Conservation (phyloP, 1,140 invertebrate species). For the Cheumatopsyche charites region DNA sequence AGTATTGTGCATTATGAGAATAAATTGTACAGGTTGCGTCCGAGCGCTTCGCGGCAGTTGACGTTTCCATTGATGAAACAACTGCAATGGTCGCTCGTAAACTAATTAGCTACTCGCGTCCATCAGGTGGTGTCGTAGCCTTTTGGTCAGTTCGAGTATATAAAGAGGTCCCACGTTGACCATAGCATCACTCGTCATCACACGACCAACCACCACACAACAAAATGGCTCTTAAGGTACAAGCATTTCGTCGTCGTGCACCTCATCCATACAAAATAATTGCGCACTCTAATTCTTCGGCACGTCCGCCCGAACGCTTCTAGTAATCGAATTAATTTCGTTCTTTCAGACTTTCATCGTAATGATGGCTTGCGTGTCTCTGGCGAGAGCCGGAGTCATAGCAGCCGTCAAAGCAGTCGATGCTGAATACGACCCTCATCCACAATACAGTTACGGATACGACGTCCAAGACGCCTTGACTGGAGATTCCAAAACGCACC, state of each 20-base stretch:
- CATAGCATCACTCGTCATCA: slow-evolving; percentile 30
- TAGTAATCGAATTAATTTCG: background rate
- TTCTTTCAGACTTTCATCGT: slow-evolving; percentile 38
- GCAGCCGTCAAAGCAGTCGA: slow-evolving; percentile 38
- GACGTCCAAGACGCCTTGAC: slow-evolving; percentile 66
- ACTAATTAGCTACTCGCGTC: slow-evolving; percentile 31
- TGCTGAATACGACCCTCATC: slow-evolving; percentile 65
- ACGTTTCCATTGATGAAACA: slow-evolving; percentile 31
- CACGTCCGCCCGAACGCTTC: no score
- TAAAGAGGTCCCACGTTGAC: slow-evolving; percentile 21
- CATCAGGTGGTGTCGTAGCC: slow-evolving; percentile 21
- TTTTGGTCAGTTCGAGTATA: slow-evolving; percentile 28
- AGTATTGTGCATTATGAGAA: background rate
- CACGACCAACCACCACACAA: slow-evolving; percentile 30
- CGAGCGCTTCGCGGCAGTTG: background rate
- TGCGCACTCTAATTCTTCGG: no score
- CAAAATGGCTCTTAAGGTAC: slow-evolving; percentile 38
- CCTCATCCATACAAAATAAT: no score
- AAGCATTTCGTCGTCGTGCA: background rate
- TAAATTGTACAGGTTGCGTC: slow-evolving; percentile 18
- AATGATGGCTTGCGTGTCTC: slow-evolving; percentile 34
- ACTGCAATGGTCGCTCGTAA: slow-evolving; percentile 29
- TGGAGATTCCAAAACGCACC: slow-evolving; percentile 67
- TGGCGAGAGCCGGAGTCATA: slow-evolving; percentile 36
- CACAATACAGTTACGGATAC: slow-evolving; percentile 67